Percentiles rank a stretch among this genome's conserved stretches.
phyloP scores from a whole-genome alignment of 2,888 invertebrate species.

The Phortica magna region DNA sequence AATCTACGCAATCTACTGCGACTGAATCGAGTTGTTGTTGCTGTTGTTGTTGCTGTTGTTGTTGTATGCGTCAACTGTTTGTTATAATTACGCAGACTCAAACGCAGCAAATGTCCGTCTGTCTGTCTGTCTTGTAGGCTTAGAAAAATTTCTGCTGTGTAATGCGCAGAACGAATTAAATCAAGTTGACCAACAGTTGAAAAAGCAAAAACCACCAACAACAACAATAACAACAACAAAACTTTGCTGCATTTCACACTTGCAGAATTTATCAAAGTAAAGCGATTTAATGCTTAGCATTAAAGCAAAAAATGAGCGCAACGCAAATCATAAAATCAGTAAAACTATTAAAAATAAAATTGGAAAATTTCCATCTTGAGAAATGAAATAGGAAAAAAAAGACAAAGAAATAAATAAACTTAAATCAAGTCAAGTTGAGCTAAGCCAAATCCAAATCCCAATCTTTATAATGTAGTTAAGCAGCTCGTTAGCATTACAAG shows the following conservation, averaged over 20 bases:
- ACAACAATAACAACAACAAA: not conserved
- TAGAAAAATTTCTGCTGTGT: constrained; percentile 10
- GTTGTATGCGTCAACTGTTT: not conserved
- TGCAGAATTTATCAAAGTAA: constrained; percentile 16
- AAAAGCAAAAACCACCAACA: not conserved
- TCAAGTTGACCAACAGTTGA: not conserved
- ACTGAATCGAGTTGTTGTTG: not conserved
- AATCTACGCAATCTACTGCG: constrained; percentile 52
- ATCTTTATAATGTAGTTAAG: too few species aligned
- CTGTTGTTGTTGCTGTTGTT: not conserved
- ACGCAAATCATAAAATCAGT: not conserved
- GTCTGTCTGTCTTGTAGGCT: not conserved
- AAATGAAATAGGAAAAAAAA: not conserved
- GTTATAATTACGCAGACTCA: constrained; percentile 16
- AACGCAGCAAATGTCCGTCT: not conserved
- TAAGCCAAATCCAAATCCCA: too few species aligned
- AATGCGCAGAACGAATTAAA: not conserved
- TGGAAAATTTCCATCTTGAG: not conserved
- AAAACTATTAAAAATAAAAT: not conserved
- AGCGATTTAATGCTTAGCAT: constrained; percentile 19
- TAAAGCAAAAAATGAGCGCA: not conserved
- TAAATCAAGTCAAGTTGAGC: too few species aligned
- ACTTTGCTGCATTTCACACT: constrained; percentile 11
- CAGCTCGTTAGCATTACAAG: too few species aligned
- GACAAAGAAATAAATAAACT: not conserved